phyloP scores from a whole-genome alignment of 2,113 vertebrate species.

The Sclerurus mexicanus region DNA sequence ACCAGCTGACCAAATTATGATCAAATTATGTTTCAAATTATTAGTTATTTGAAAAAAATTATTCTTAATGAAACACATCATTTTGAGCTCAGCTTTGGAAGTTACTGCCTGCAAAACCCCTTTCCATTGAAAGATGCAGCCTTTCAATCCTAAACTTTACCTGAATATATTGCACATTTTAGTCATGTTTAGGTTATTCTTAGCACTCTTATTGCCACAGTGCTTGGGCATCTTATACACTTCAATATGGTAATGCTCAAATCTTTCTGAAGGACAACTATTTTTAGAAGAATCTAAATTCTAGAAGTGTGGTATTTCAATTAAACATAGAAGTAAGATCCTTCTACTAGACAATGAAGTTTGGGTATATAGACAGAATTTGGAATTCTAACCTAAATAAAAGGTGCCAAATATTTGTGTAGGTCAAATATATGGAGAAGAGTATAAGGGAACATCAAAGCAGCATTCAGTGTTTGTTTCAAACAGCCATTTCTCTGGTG shows the following conservation, averaged over 20 bases:
- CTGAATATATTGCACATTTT: rapidly evolving
- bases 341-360: neutral
- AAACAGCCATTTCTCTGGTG: neutral
- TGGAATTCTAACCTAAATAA: neutral
- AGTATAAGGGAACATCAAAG: neutral
- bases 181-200: neutral
- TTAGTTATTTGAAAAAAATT: neutral
- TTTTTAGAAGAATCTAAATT: neutral
- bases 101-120: neutral
- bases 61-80: neutral
- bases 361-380: too few species aligned
- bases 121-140: rapidly evolving
- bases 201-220: neutral
- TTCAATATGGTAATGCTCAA: neutral
- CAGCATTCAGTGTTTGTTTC: neutral
- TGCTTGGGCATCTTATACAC: neutral
- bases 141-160: neutral
- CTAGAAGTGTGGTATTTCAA: rapidly evolving
- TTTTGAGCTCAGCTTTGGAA: neutral
- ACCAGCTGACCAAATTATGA: neutral
- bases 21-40: neutral
- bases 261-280: neutral
- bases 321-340: neutral
- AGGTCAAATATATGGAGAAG: neutral
- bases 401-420: neutral